A percentile compares a stretch with the other conserved stretches of the same genome.
These are phyloP conservation scores for Palythoa heliodiscus DNA, from an alignment of 92 coral and sea anemone genomes.

Conservation along the genomic window DNA sequence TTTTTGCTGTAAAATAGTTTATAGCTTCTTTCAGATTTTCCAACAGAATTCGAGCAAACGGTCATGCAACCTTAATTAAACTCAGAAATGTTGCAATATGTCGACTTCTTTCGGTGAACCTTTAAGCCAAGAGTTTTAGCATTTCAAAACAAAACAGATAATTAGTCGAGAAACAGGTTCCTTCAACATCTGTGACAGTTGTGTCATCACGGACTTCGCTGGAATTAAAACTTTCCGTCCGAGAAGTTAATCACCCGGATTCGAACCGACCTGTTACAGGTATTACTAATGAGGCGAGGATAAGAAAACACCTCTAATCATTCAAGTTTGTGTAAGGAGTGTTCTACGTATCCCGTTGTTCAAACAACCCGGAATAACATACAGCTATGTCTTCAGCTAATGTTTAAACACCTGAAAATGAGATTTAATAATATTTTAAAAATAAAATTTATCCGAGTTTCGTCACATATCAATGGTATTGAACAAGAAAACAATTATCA, in stretches of 20 bases:
- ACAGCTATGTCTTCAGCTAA: neutral
- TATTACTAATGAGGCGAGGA: neutral
- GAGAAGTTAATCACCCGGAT: constrained; percentile 12
- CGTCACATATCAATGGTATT: no score
- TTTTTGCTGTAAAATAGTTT: constrained; percentile 19
- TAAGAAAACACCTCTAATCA: constrained; percentile 18
- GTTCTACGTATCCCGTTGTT: neutral
- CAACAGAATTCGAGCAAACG: constrained; percentile 27
- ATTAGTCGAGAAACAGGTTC: neutral
- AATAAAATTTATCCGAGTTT: no score
- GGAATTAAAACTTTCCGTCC: constrained; percentile 18
- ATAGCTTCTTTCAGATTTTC: constrained; percentile 19
- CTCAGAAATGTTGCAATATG: constrained; percentile 7
- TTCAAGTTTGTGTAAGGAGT: constrained; percentile 11
- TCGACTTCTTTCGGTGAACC: constrained; percentile 7
- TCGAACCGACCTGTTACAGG: constrained; percentile 22
- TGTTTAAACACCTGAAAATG: constrained; percentile 22
- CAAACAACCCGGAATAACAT: neutral
- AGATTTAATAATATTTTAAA: neutral
- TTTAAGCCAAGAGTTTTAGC: neutral
- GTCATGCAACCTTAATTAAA: constrained; percentile 24
- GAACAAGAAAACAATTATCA: no score
- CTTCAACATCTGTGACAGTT: constrained; percentile 19
- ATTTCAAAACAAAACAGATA: constrained; percentile 15
- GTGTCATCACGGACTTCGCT: constrained; percentile 16